Conservation (phyloP, 1,140 invertebrate species). For the Heliconius congener region DNA sequence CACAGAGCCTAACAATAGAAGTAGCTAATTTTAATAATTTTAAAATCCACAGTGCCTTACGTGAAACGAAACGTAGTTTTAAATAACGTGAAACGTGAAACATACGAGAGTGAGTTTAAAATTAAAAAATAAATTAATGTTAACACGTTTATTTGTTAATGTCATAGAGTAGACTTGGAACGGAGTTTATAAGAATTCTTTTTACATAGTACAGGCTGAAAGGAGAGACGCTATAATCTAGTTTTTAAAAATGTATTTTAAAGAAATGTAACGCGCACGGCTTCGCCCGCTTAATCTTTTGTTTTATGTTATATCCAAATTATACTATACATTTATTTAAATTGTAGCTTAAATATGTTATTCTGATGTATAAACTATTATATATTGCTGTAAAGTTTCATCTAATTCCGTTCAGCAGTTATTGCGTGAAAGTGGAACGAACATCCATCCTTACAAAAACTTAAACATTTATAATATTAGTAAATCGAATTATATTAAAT, state of each 20-base stretch:
- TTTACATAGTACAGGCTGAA: not conserved
- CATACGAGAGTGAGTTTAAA: not conserved
- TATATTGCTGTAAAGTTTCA: too few species aligned
- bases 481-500: too few species aligned
- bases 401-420: too few species aligned
- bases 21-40: not conserved
- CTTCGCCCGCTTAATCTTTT: too few species aligned
- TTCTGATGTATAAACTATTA: too few species aligned
- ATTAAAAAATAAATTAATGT: slow-evolving; percentile 1
- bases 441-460: too few species aligned
- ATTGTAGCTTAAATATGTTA: too few species aligned
- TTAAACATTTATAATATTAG: too few species aligned
- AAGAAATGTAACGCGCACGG: too few species aligned
- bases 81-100: slow-evolving; percentile 1
- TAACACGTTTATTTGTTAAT: not conserved
- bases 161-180: not conserved
- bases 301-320: too few species aligned
- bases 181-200: not conserved
- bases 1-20: not conserved
- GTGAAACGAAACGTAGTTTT: not conserved
- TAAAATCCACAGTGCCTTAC: not conserved
- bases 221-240: not conserved
- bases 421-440: too few species aligned
- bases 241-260: not conserved
- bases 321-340: too few species aligned